Conservation (phyloP, 2,888 invertebrate species). For the Idaea aversata region DNA sequence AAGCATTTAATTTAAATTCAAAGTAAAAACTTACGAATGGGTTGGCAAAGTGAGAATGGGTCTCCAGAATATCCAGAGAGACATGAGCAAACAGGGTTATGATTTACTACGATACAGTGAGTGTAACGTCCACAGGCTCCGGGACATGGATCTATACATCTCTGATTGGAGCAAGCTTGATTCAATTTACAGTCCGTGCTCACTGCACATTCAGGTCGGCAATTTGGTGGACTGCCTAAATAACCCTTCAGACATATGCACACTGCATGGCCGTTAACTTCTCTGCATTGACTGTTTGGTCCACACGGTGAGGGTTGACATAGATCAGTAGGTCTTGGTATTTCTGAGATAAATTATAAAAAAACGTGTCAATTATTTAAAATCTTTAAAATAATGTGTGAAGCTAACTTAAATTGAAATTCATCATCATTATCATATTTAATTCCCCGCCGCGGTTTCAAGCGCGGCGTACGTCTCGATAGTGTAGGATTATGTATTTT, state of each 20-base stretch:
- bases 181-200: conserved; percentile 86
- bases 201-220: conserved; percentile 88
- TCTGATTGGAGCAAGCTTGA: conserved; percentile 87
- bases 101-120: conserved; percentile 82
- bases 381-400: not conserved
- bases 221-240: conserved; percentile 85
- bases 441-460: too few species aligned
- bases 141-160: conserved; percentile 88
- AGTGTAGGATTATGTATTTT: too few species aligned
- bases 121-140: conserved; percentile 85
- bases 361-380: conserved; percentile 8
- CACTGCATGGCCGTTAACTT: conserved; percentile 84
- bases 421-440: too few species aligned
- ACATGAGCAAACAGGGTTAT: conserved; percentile 85
- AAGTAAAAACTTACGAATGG: conserved; percentile 57
- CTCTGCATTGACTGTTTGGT: conserved; percentile 86
- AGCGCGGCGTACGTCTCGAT: too few species aligned
- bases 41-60: conserved; percentile 85
- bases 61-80: conserved; percentile 83
- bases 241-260: conserved; percentile 86
- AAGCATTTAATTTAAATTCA: not conserved
- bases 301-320: conserved; percentile 82
- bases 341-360: conserved; percentile 45
- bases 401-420: not conserved
- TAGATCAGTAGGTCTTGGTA: conserved; percentile 42